Evolutionary conservation across 2,797 vertebrate genomes (phyloP), one percentile per base, ranked within the genome.

Genomic region (Pogoniulus pusillus): DNA sequence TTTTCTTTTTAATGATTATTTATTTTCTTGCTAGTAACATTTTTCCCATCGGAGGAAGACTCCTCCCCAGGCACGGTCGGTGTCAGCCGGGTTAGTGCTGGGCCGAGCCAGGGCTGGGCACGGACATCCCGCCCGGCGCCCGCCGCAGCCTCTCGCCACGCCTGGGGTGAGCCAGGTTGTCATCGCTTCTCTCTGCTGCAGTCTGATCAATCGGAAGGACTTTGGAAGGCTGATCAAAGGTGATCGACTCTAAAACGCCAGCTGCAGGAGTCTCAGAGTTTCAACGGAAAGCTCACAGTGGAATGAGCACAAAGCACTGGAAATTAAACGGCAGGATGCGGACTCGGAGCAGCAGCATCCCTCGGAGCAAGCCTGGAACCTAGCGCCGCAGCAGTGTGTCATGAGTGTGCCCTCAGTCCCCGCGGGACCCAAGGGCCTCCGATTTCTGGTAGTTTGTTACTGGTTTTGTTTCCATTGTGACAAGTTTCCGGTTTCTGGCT

Each of bases 401-500:
- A 95, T 78, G 88, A 95, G 94, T 29, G 55, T 83, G 89, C 92
- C 92, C 94, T 84, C 77, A 96, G 94, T 92, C 89, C 96, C 96
- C 86, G 79, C 14, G 95, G 95, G 90, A 95, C 90, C 96, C 93
- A 96, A 96, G 80, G 96, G 97, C 95, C 96, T 87, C 96, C 95
- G 62, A 95, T 79, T 80, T 66, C 16, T 17, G 17, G 53, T 30
- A 30, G 6, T 54, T 29, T 29, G 27, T 16, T 14, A 29, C 9
- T 54, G 53, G 9, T 16, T 54, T 51, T 22, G 27, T 59, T 68
- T 51, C 62, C 59, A 35, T 69, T 88, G 87, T 84, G 95, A 96
- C 92, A 95, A 95, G 95, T 93, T 96, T 97, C 95, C 89, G 85
- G 96, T 95, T 97, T 96, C 96, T 96, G 96, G 95, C 97, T 98